These are phyloP conservation scores for Nannobrachium achirus DNA, from an alignment of 2,113 vertebrate species.

Conservation along the genomic window DNA sequence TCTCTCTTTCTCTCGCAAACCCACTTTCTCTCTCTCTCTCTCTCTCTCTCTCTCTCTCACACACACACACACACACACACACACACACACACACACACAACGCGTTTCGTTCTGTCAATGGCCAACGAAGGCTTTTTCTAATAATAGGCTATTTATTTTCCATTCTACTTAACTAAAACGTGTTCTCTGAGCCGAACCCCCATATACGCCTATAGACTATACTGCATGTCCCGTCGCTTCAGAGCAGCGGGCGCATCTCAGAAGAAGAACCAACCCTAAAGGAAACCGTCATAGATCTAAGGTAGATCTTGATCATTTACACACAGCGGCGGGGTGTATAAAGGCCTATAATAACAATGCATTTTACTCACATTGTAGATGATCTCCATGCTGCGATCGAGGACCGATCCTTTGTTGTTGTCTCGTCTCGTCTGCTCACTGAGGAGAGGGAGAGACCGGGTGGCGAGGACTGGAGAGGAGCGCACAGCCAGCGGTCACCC, in stretches of 20 bases:
- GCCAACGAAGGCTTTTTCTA: background rate
- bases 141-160: background rate
- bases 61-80: constrained; percentile 10
- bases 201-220: background rate
- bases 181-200: constrained; percentile 10
- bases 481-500: background rate
- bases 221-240: constrained; percentile 22
- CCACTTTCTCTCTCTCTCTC: too few species aligned
- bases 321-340: background rate
- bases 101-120: background rate
- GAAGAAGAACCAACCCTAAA: background rate
- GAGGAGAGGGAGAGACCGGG: constrained; percentile 45
- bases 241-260: constrained; percentile 25
- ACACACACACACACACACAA: constrained; percentile 6
- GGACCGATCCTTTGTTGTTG: constrained; percentile 10
- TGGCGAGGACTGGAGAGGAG: constrained; percentile 12
- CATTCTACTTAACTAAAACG: background rate
- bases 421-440: constrained; percentile 17
- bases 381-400: constrained; percentile 34
- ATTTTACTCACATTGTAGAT: constrained; percentile 38
- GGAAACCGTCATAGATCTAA: background rate
- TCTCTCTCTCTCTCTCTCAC: constrained; percentile 4
- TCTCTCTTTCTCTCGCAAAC: too few species aligned
- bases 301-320: too few species aligned
- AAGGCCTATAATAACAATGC: too few species aligned